These are phyloP conservation scores for Drosophila prostipennis DNA, from an alignment of 2,888 invertebrate genomes.

Conservation along the genomic window DNA sequence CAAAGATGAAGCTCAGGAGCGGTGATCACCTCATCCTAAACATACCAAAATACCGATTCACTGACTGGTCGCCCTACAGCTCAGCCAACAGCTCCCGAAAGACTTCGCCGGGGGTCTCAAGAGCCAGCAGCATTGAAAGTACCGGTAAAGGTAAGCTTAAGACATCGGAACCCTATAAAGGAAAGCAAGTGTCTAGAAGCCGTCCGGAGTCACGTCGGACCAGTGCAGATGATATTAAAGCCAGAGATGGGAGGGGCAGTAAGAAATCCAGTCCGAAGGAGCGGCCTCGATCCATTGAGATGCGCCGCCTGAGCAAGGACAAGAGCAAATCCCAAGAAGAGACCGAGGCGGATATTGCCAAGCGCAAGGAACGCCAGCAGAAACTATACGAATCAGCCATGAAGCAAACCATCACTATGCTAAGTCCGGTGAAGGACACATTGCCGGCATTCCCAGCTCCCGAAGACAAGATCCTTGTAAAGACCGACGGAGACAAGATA, in stretches of 20 bases:
- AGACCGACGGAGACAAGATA: slow-evolving; percentile 89
- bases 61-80: slow-evolving; percentile 84
- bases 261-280: slow-evolving; percentile 87
- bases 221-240: slow-evolving; percentile 83
- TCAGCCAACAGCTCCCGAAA: slow-evolving; percentile 84
- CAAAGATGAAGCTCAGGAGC: slow-evolving; percentile 83
- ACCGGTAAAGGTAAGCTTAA: slow-evolving; percentile 81
- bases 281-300: slow-evolving; percentile 89
- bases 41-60: slow-evolving; percentile 84
- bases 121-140: slow-evolving; percentile 84
- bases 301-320: slow-evolving; percentile 84
- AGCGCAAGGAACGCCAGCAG: slow-evolving; percentile 90
- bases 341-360: slow-evolving; percentile 88
- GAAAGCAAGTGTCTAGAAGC: slow-evolving; percentile 76
- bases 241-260: slow-evolving; percentile 73
- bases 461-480: slow-evolving; percentile 90
- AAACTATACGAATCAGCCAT: slow-evolving; percentile 90
- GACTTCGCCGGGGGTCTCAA: slow-evolving; percentile 84
- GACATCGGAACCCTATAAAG: slow-evolving; percentile 74
- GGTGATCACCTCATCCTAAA: slow-evolving; percentile 84
- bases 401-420: slow-evolving; percentile 90
- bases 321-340: slow-evolving; percentile 90
- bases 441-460: slow-evolving; percentile 89
- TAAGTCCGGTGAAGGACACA: slow-evolving; percentile 90
- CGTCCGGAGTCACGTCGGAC: slow-evolving; percentile 85